Evolutionary conservation across 2,888 invertebrate species (phyloP).

Genomic region (Serripes groenlandicus): DNA sequence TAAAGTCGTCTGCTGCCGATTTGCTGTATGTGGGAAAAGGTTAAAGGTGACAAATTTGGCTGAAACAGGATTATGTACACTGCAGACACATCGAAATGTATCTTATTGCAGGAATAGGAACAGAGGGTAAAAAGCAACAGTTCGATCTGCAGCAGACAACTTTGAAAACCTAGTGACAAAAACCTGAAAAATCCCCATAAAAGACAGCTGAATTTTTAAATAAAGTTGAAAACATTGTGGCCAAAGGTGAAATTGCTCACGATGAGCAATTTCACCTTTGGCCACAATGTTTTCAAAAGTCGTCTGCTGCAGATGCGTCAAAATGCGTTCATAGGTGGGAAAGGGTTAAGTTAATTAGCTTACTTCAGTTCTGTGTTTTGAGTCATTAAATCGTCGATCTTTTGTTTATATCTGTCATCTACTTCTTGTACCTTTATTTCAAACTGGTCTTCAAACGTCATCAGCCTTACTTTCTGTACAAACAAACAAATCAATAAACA

Average conservation of each 20-base stretch:
- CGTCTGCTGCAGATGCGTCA: not conserved
- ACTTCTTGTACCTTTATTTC: constrained; percentile 82
- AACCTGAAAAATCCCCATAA: no score
- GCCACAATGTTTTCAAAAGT: not conserved
- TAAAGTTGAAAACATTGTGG: not conserved
- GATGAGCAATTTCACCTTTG: not conserved
- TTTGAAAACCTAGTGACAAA: no score
- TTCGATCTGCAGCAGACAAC: no score
- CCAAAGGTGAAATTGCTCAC: not conserved
- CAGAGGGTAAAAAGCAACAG: no score
- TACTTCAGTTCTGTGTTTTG: constrained; percentile 85
- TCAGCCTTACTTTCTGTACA: constrained; percentile 81
- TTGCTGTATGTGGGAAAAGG: no score
- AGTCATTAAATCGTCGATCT: constrained; percentile 82
- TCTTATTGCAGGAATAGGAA: no score
- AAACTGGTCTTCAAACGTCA: constrained; percentile 84
- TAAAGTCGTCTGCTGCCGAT: no score
- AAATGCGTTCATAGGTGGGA: not conserved
- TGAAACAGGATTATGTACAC: no score
- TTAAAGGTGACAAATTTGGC: no score
- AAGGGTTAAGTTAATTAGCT: constrained; percentile 23
- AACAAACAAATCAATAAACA: no score
- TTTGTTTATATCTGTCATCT: constrained; percentile 83
- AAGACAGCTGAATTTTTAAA: no score
- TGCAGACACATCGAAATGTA: no score